Base-by-base conservation (phyloP, 2,888 invertebrate species). In the Melanargia galathea region DNA sequence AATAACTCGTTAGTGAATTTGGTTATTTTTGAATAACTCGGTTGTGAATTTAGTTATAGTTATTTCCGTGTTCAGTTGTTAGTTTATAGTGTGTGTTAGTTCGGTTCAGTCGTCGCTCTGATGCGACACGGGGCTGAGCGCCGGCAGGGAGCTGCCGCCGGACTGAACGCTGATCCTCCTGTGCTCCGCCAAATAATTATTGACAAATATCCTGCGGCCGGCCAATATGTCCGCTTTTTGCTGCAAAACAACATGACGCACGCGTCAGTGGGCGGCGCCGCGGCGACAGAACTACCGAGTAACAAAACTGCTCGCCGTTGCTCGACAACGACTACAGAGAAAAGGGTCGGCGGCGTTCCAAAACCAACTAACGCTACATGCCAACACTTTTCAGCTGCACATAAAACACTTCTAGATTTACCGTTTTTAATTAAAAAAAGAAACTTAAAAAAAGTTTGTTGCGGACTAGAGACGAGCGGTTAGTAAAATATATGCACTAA, bases 161-260 rank as follows among this genome's bases (percentile, higher is more conserved):
- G 91, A 90, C 82, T 92, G 92, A 79, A 92, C 91, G 91, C 92
- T 92, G 92, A 92, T 92, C 83, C 92, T 87, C 81, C 92, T 89
- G 83, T 92, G 92, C 81, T 92, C 92, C 79, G 92, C 92, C 92
- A 92, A 92, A 92, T 92, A 92, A 92, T 92, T 92, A 92, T 92
- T 92, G 86, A 92, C 92, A 91, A 92, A 92, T 86, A 92, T 91
- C 84, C 92, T 87, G 82, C 92, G 92, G 77, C 92, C 92, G 84
- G 92, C 92, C 92, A 92, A 86, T 82, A 92, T 90, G 86, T 92
- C 92, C 86, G 92, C 92, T 83, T 92, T 91, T 92, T 92, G 92
- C 92, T 92, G 92, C 71, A 92, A 92, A 92, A 90, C 81, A 90
- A 90, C 77, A 84, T 80, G 78, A 84, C 82, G 84, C 80, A 75